Evolutionary conservation across 2,113 vertebrate species (phyloP), one percentile per base, ranked within the genome.

Genomic region (Fregetta grallaria): DNA sequence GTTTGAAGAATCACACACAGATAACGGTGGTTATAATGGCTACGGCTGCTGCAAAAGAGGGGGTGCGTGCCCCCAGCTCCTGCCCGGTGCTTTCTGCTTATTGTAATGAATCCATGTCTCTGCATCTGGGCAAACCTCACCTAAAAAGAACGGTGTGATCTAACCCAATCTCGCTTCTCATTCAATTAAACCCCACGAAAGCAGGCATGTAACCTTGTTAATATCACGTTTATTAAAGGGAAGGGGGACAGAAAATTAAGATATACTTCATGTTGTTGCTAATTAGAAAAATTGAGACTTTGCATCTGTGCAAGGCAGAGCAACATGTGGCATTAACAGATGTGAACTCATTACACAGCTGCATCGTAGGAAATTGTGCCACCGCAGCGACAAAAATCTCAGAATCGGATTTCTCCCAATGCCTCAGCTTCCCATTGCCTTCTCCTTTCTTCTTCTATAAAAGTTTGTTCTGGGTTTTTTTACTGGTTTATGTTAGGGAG

Each of bases 251-350:
- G 98, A 98, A 98, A 98, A 98, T 98, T 97, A 98, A 98, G 98
- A 98, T 98, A 98, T 98, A 98, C 98, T 98, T 98, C 94, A 89
- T 98, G 98, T 98, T 98, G 97, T 96, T 98, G 97, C 98, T 98
- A 98, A 98, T 98, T 98, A 98, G 98, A 98, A 98, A 98, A 98
- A 98, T 98, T 98, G 98, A 98, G 98, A 98, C 97, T 98, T 98
- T 98, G 96, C 98, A 98, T 98, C 98, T 98, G 98, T 94, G 95
- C 97, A 93, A 98, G 94, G 47, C 97, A 92, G 87, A 98, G 98
- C 98, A 98, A 98, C 98, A 98, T 98, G 98, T 98, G 98, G 97
- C 96, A 97, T 95, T 95, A 98, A 98, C 98, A 98, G 98, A 98
- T 98, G 98, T 98, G 98, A 97, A 98, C 97, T 98, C 98, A 98